Evolutionary conservation across 2,797 vertebrate genomes (phyloP).

Genomic region (Atherinosoma microstoma): DNA sequence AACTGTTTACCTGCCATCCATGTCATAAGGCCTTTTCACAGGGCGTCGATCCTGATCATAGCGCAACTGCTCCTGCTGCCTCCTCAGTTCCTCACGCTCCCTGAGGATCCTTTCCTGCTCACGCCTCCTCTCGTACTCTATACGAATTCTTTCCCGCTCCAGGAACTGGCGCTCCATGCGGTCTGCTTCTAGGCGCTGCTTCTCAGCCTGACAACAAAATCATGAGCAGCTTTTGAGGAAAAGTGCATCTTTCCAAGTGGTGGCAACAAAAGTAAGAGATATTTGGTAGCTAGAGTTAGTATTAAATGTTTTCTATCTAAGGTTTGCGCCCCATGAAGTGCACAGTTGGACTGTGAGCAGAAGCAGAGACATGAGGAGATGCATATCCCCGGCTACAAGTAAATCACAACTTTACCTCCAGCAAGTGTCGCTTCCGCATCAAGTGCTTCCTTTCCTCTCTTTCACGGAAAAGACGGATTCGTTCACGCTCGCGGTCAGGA

Average conservation of each 20-base stretch:
- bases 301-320: not conserved
- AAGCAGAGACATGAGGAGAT: no score
- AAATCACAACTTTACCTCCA: constrained; percentile 78
- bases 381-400: not conserved
- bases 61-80: constrained; percentile 94
- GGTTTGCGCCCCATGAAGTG: not conserved
- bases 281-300: not conserved
- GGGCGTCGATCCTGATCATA: constrained; percentile 91
- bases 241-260: not conserved
- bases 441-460: constrained; percentile 90
- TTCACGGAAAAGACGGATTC: constrained; percentile 90
- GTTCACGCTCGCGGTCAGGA: constrained; percentile 88
- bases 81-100: constrained; percentile 92
- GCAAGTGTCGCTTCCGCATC: constrained; percentile 87
- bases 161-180: constrained; percentile 92
- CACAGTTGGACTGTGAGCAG: not conserved
- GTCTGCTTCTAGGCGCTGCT: constrained; percentile 91
- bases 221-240: not conserved
- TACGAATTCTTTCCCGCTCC: constrained; percentile 91
- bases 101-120: constrained; percentile 96
- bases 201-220: constrained; percentile 80
- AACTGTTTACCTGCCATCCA: constrained; percentile 85
- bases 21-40: constrained; percentile 88
- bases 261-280: not conserved
- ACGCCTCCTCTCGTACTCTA: constrained; percentile 91